These are phyloP conservation scores for Glaucidium brasilianum DNA, from an alignment of 2,113 vertebrate species.

Conservation along the genomic window DNA sequence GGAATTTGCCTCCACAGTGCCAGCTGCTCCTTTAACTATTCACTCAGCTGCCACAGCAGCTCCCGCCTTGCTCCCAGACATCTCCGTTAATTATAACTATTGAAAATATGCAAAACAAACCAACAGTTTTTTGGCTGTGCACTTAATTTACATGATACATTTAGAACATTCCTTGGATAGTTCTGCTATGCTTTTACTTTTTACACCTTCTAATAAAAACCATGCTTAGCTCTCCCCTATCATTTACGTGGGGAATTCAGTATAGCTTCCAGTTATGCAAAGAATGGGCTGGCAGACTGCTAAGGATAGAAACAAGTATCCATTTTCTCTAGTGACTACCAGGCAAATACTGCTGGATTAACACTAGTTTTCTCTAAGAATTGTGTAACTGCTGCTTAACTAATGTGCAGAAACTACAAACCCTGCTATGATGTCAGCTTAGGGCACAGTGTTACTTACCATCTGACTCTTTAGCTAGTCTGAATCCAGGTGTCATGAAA, in stretches of 20 bases:
- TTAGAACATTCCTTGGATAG: neutral
- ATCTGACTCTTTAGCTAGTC: neutral
- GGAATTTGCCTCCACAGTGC: neutral
- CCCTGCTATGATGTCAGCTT: neutral
- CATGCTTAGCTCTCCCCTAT: neutral
- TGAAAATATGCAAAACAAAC: neutral
- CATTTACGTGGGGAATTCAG: neutral
- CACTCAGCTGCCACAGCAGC: conserved; percentile 32
- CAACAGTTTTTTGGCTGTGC: neutral
- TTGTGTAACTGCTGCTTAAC: neutral
- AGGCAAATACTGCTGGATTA: neutral
- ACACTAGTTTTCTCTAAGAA: neutral
- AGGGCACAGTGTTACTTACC: neutral
- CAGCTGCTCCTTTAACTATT: conserved; percentile 5
- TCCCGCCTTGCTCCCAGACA: neutral
- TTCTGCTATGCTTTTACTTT: neutral
- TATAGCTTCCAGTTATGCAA: neutral
- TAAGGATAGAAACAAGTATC: neutral
- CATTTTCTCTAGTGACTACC: neutral
- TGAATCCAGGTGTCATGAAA: neutral
- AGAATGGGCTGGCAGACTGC: neutral
- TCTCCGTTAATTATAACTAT: neutral
- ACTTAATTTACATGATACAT: neutral
- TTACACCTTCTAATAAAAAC: conserved; percentile 2
- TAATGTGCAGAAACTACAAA: neutral